Base-by-base conservation (phyloP, 2,113 vertebrate genomes). In the Cheirogaleus medius region DNA sequence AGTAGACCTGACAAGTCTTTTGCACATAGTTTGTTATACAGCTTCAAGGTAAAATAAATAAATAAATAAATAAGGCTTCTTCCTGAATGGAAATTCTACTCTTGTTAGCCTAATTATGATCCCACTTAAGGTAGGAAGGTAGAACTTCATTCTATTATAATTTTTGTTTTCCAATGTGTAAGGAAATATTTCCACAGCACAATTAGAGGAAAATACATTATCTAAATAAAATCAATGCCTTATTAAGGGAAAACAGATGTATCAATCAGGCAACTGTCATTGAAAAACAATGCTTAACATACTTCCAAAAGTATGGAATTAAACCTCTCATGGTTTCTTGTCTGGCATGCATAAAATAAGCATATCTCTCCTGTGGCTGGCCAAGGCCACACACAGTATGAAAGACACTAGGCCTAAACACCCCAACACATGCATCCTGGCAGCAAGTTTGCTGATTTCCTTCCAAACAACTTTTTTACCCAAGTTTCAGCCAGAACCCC, bases 1-100 rank as follows among this genome's bases (percentile, higher is more conserved):
- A 7, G 54, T 74, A 94, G 90, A 44, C 88, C 89, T 6, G 69
- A 94, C 63, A 91, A 86, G 39, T 3, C 76, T 88, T 97, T 83
- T 87, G 81, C 56, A 89, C 94, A 64, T 49, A 25, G 23, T 88
- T 44, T 92, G 54, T 69, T 66, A 66, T 27, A 64, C 1, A 83
- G 42, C 85, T 87, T 93, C 63, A 73, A 25, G 81, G 3, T n/a
- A 91, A 73, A 49, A n/a, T n/a, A n/a, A n/a, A n/a, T n/a, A n/a
- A n/a, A n/a, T n/a, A 3, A 42, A 87, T 44, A 66, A 82, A 76
- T 56, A 54, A 71, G 29, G 60, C 6, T n/a, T 91, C 42, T 94
- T 82, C n/a, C 60, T 78, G 58, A 71, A 60, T 74, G 9, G 27
- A 90, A 92, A 69, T 86, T 71, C 87, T 69, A 56, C 15, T 80